phyloP scores from a whole-genome alignment of 2,888 invertebrate genomes.

The Mythimna impura region DNA sequence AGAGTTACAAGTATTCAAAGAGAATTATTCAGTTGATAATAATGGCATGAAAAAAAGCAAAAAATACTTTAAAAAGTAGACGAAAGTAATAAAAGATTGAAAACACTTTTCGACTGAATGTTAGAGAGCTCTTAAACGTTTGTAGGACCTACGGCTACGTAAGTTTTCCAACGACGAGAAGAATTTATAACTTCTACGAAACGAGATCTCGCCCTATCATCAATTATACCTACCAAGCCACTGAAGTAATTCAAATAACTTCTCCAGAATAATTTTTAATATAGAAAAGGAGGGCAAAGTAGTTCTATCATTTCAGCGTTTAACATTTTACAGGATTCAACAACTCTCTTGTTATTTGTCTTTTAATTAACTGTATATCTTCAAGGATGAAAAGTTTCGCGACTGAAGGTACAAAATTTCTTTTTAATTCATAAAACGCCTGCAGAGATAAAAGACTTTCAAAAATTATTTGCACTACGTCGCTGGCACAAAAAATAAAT shows the following conservation, averaged over 20 bases:
- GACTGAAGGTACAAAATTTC: neutral
- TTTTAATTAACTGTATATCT: conserved; percentile 35
- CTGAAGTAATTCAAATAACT: conserved; percentile 41
- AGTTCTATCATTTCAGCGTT: conserved; percentile 1
- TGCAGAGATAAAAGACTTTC: conserved; percentile 15
- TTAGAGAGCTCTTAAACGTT: conserved; percentile 71
- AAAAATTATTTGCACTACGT: conserved; percentile 23
- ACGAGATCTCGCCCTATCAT: conserved; percentile 66
- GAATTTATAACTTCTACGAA: conserved; percentile 71
- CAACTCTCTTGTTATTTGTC: conserved; percentile 13
- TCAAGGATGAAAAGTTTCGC: conserved; percentile 8
- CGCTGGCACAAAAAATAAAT: conserved; percentile 51
- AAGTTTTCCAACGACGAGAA: conserved; percentile 69
- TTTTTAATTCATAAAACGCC: conserved; percentile 26
- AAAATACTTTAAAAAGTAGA: conserved; percentile 41
- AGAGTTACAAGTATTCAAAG: neutral
- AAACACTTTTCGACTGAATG: conserved; percentile 65
- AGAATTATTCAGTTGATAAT: conserved; percentile 18
- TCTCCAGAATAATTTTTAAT: conserved; percentile 31
- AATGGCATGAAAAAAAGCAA: conserved; percentile 6
- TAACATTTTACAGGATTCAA: conserved; percentile 22
- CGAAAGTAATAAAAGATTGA: conserved; percentile 70
- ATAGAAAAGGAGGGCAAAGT: conserved; percentile 14
- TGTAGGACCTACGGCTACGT: conserved; percentile 64
- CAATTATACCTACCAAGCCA: conserved; percentile 61